Evolutionary conservation across 2,113 vertebrate species (phyloP).

Genomic region (Gymnarchus niloticus): DNA sequence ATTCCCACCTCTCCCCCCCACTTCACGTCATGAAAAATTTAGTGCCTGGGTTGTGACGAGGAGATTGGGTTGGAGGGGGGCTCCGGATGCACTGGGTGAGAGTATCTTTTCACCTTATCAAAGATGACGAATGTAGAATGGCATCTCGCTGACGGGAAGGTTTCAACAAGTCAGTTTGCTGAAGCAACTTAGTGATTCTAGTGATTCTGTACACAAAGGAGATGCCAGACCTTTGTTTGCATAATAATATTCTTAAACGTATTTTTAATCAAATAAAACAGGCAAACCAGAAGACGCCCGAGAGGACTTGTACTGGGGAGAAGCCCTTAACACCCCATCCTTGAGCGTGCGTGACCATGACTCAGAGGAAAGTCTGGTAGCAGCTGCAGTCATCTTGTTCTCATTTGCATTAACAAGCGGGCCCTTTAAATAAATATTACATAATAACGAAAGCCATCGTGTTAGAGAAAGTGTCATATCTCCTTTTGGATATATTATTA

Average conservation of each 20-base stretch:
- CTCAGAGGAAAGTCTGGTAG: constrained; percentile 22
- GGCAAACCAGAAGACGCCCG: neutral
- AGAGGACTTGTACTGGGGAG: neutral
- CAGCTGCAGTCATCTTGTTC: constrained; percentile 37
- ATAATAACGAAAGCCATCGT: constrained; percentile 42
- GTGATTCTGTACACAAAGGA: too few relatives aligned
- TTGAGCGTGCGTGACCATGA: constrained; percentile 12
- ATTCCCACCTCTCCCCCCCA: neutral
- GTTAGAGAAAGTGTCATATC: constrained; percentile 35
- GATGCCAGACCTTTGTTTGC: neutral
- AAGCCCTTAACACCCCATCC: neutral
- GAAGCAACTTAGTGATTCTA: neutral
- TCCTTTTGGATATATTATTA: constrained; percentile 31
- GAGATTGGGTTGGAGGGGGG: neutral
- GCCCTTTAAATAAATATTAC: constrained; percentile 53
- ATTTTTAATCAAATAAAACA: neutral
- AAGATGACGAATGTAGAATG: neutral
- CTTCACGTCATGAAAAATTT: neutral
- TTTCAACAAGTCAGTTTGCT: neutral
- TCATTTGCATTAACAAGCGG: constrained; percentile 55
- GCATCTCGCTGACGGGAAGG: neutral
- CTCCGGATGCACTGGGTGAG: neutral
- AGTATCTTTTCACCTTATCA: neutral
- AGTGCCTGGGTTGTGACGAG: neutral
- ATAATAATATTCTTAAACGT: neutral